Conservation (phyloP, 2,888 invertebrate genomes). For the Dendrolimus houi region DNA sequence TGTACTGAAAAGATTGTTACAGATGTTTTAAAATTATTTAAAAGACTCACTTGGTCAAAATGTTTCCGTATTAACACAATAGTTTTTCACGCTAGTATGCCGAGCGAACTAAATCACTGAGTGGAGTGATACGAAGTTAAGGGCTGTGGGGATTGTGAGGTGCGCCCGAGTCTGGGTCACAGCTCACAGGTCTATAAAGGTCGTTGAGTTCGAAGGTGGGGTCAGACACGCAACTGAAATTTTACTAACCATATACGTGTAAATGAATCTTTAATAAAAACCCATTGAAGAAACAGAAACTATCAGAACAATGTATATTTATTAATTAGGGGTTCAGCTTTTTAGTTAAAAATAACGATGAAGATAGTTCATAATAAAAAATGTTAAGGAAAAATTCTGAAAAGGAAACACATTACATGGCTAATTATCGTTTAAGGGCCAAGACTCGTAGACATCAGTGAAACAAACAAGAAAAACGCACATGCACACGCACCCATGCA, state of each 20-base stretch:
- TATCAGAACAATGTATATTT: background rate
- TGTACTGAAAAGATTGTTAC: no score
- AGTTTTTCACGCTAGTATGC: background rate
- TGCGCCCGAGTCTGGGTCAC: constrained; percentile 32
- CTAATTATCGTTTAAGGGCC: background rate
- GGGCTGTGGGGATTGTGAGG: constrained; percentile 18
- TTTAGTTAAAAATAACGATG: background rate
- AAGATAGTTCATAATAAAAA: background rate
- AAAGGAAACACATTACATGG: background rate
- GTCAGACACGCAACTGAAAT: constrained; percentile 43
- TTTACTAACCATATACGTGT: constrained; percentile 17
- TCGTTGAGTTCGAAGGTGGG: constrained; percentile 30
- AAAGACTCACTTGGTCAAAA: no score
- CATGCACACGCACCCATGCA: no score
- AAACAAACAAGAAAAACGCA: background rate
- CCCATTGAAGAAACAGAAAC: background rate
- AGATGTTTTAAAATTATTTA: no score
- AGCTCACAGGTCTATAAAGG: constrained; percentile 51
- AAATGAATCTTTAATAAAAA: background rate
- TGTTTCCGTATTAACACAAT: background rate
- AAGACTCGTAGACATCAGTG: background rate
- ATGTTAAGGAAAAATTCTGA: background rate
- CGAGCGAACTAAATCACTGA: constrained; percentile 22
- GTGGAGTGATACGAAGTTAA: constrained; percentile 24
- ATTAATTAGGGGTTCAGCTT: background rate